phyloP scores from a whole-genome alignment of 2,113 vertebrate species.

The Petromus typicus region DNA sequence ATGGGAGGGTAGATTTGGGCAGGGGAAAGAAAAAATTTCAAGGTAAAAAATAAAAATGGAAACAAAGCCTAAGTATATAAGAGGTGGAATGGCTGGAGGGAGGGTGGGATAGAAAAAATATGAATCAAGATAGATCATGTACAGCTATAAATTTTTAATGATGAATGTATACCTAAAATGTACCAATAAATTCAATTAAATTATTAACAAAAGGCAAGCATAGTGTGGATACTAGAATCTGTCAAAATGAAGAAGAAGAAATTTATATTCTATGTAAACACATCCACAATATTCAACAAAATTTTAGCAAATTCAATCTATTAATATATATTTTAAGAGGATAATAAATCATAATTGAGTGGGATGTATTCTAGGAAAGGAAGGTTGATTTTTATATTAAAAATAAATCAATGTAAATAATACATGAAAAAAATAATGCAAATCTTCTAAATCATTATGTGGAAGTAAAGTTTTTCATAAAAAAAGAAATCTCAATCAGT shows the following conservation, averaged over 20 bases:
- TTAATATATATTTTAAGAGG: neutral
- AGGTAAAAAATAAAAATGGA: too few relatives aligned
- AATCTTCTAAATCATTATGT: neutral
- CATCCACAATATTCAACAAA: neutral
- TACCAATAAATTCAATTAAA: too few relatives aligned
- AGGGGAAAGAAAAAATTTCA: too few relatives aligned
- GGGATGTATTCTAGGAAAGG: conserved; percentile 6
- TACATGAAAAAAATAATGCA: neutral
- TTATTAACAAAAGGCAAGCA: neutral
- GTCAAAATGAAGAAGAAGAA: neutral
- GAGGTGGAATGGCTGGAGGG: too few relatives aligned
- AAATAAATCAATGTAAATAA: neutral
- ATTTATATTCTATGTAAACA: neutral
- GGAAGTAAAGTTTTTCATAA: too few relatives aligned
- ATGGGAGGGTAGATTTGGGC: too few relatives aligned
- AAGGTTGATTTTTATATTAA: neutral
- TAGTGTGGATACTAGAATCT: neutral
- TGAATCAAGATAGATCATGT: too few relatives aligned
- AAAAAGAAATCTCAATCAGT: neutral
- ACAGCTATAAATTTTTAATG: too few relatives aligned
- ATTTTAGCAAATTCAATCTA: conserved; percentile 35
- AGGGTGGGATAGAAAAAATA: too few relatives aligned
- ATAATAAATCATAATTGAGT: neutral
- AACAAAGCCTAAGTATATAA: too few relatives aligned
- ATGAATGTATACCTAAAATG: too few relatives aligned